Evolutionary conservation across 2,797 vertebrate genomes (phyloP), one percentile per base, ranked within the genome.

Genomic region (Spinibarbus caldwelli): DNA sequence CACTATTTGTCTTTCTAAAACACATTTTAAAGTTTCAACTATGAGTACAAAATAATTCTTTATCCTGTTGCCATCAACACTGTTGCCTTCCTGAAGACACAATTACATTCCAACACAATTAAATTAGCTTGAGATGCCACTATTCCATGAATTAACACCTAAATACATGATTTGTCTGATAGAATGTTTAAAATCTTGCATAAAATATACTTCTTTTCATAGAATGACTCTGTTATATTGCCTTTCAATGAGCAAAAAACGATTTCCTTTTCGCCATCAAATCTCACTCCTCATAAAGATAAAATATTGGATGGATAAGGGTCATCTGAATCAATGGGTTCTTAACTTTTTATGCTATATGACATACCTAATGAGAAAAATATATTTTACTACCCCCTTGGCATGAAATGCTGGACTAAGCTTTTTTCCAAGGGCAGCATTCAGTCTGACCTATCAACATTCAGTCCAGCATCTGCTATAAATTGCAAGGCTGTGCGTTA

Each of bases 361-460:
- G 83, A 93, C 90, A 94, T 94, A 91, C 90, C 84, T 91, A 93
- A 94, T 92, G 91, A 93, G 92, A 91, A 90, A 92, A 91, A 92
- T 90, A 91, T 90, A 93, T 92, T 89, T 90, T 89, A 91, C 88
- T 84, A 49, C 87, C 83, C n/a, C 82, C 80, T 86, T 84, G 77
- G 71, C 82, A 84, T 59, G 88, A 87, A 92, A 79, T 93, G 93
- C 94, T 94, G 93, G 90, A 84, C 92, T 93, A 89, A 95, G 94
- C 93, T 86, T 89, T 92, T 93, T 92, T 38, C 86, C 87, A 86
- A 91, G 90, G 92, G 93, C 93, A 90, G 90, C 62, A 80, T 91
- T 91, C 91, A 85, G 86, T 91, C 92, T 88, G 92, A 92, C 92
- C 93, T 86, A 87, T 92, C 90, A 93, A 89, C 91, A 91, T 88